Evolutionary conservation across 1,140 invertebrate species (phyloP), one percentile per base, ranked within the genome.

Genomic region (Cotesia vestalis): DNA sequence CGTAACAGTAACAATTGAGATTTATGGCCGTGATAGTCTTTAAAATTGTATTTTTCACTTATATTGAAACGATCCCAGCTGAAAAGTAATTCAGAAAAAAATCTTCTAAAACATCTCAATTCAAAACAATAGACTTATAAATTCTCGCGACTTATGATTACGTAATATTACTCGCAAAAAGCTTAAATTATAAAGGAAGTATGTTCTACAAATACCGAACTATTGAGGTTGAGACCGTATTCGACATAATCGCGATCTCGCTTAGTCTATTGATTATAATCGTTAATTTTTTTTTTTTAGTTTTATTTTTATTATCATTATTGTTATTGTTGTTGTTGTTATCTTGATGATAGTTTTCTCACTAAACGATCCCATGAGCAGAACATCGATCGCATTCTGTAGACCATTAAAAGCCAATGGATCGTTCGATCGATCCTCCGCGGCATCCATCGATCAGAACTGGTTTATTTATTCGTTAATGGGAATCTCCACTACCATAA

Each of bases 381-480:
- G 38, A 57, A 14, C 46, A 52, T 36, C 35, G 8, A 66, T 69
- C n/a, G 60, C 66, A 69, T 69, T 73, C 69, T 61, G 17, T 17
- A 11, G n/a, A 63, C 59, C 67, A 60, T 69, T 69, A 60, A 57
- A 69, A 46, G 57, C 55, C 17, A 9, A 55, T 61, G 38, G 51
- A 66, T 73, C 52, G 46, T 69, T 55, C 35, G 51, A 77, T 74
- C 69, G 71, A 46, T 46, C 40, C 6, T 46, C 5, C 40, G 40
- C 11, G 40, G 40, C 38, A 40, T 40, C 38, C 8, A 46, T 46
- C 40, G 40, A 46, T 46, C 8, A 62, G 66, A 76, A 78, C 78
- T 76, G 78, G 79, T 83, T 84, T 78, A 46, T 46, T 46, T 46
- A 46, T 53, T 69, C 76, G 60, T 80, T 79, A 73, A 82, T 77